phyloP scores from a whole-genome alignment of 2,888 invertebrate species.

The Tipula helvola region DNA sequence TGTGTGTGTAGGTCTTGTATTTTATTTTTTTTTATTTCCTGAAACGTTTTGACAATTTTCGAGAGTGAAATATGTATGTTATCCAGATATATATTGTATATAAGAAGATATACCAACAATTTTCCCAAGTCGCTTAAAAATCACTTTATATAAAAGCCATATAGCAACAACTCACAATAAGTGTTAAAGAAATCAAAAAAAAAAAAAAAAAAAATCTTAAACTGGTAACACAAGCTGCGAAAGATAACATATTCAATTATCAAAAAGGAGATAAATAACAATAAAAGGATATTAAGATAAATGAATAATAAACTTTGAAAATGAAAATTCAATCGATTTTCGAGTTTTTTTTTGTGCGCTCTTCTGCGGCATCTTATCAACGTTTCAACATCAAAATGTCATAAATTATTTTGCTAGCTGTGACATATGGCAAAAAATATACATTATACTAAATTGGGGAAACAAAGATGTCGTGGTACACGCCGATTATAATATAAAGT shows the following conservation, averaged over 20 bases:
- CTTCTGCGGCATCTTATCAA: neutral
- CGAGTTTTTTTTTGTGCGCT: neutral
- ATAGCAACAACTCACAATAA: neutral
- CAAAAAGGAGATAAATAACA: neutral
- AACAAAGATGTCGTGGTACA: too few species aligned
- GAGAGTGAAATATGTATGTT: neutral
- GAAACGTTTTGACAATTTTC: neutral
- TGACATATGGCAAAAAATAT: neutral
- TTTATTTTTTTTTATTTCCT: neutral
- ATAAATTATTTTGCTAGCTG: neutral
- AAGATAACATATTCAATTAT: neutral
- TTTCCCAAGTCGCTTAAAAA: neutral
- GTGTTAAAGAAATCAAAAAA: neutral
- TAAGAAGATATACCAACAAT: neutral
- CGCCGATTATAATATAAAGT: too few species aligned
- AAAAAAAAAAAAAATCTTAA: neutral
- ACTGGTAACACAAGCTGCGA: neutral
- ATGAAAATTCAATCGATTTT: slow-evolving; percentile 4
- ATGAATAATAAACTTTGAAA: slow-evolving; percentile 4
- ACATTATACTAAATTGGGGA: too few species aligned
- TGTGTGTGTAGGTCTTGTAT: neutral
- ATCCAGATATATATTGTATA: neutral
- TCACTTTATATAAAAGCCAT: neutral
- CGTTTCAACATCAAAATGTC: neutral
- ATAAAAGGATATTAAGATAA: neutral